Evolutionary conservation across 2,888 invertebrate genomes (phyloP).

Genomic region (Anthophora plumipes): DNA sequence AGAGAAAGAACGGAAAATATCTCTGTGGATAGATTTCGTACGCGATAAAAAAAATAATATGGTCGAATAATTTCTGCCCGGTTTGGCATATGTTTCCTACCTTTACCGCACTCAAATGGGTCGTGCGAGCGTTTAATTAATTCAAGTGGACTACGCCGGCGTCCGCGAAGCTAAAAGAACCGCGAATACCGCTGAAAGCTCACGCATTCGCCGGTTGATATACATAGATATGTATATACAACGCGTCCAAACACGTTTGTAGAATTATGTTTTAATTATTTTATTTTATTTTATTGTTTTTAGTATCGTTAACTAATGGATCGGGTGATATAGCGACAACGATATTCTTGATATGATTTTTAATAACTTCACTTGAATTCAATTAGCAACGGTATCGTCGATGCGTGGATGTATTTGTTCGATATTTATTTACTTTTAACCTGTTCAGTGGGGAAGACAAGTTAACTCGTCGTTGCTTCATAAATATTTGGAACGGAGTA

Average conservation of each 20-base stretch:
- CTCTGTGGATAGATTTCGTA: not conserved
- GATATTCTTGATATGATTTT: constrained; percentile 1
- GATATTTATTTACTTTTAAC: not conserved
- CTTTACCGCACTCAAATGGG: constrained; percentile 10
- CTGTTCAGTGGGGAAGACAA: no score
- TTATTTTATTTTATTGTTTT: no score
- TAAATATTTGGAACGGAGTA: no score
- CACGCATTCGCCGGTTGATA: constrained; percentile 6
- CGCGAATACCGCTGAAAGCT: constrained; percentile 35
- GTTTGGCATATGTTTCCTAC: not conserved
- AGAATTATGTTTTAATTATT: constrained; percentile 28
- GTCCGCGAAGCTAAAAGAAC: constrained; percentile 27
- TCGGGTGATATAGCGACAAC: not conserved
- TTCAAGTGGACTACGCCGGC: constrained; percentile 48
- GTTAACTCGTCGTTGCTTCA: no score
- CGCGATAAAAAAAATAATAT: constrained; percentile 22
- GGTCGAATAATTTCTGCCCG: constrained; percentile 4
- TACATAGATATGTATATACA: no score
- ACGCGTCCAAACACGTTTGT: constrained; percentile 1
- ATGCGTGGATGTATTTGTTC: not conserved
- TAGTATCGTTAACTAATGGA: not conserved
- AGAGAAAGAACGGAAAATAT: constrained; percentile 11
- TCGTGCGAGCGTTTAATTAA: constrained; percentile 53
- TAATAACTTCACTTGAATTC: not conserved
- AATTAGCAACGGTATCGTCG: not conserved